Percentiles rank a stretch among this genome's conserved stretches.
Evolutionary conservation across 64 coral and sea anemone genomes (phyloP).

Genomic region (Dendrophyllia cribrosa): DNA sequence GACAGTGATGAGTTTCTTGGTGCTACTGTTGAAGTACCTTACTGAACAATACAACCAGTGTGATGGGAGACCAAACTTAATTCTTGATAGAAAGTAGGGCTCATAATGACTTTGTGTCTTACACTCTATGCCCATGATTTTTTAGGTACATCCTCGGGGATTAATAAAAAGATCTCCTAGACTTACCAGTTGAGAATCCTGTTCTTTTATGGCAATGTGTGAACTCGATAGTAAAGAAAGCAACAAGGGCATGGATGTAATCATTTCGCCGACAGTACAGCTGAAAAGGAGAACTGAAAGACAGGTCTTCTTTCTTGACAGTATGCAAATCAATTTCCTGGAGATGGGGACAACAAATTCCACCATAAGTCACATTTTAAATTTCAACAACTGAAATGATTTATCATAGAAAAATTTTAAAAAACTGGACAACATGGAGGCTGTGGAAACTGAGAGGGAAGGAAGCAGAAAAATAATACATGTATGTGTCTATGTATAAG

Average conservation of each 20-base stretch:
- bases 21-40: too few species aligned
- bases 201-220: slow-evolving; percentile 97
- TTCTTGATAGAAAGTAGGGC: too few species aligned
- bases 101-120: too few species aligned
- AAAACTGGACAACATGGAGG: too few species aligned
- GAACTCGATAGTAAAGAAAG: slow-evolving; percentile 97
- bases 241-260: slow-evolving; percentile 92
- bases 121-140: too few species aligned
- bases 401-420: neutral
- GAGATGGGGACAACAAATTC: neutral
- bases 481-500: too few species aligned
- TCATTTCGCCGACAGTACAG: slow-evolving; percentile 88
- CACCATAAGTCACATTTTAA: neutral
- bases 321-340: slow-evolving; percentile 98
- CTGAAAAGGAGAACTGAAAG: slow-evolving; percentile 86
- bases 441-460: too few species aligned
- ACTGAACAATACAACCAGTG: too few species aligned
- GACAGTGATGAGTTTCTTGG: too few species aligned
- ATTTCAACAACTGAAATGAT: neutral
- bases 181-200: slow-evolving; percentile 90
- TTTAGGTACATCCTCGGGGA: too few species aligned
- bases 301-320: slow-evolving; percentile 94
- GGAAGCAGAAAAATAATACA: too few species aligned
- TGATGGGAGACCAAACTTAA: too few species aligned
- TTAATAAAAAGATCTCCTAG: neutral